Base-by-base conservation (phyloP, 2,797 vertebrate genomes). In the Enteromius mattozi region DNA sequence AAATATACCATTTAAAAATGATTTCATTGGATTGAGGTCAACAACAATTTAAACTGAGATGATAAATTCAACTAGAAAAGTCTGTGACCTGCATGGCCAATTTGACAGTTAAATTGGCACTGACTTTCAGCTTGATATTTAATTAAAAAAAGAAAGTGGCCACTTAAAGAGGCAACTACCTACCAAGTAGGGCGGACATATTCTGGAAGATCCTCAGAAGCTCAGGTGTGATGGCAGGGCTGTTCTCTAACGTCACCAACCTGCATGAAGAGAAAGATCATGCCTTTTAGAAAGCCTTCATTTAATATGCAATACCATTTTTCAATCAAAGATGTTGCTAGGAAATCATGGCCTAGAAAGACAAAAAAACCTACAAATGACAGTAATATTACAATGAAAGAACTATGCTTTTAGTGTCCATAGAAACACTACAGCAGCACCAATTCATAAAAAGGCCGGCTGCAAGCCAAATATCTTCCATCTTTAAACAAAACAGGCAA, bases 161-260 rank as follows among this genome's bases (percentile, higher is more conserved):
- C 21, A 70, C 17, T 7, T 66, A 70, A 83, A 21, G 37, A 61
- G 21, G 3, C 27, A 68, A 70, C 19, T 30, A 89, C 97, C 95
- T 94, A 99, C 98, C 98, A 81, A 99, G 94, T 91, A 99, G 94
- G 66, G 97, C 91, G 14, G 97, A 95, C 98, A 99, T 99, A 91
- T 99, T 99, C 91, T 98, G 97, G 95, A 99, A 99, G 90, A 99
- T 95, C 92, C 96, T 94, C 88, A 99, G 95, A 79, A 99, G 95
- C 89, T 99, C 97, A 0, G 97, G 96, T 77, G 96, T 98, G 89
- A 98, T 92, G 88, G 95, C 95, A 5, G 97, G 96, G 88, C 97
- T 96, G 89, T 99, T 98, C 91, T 98, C 98, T 92, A 99, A 92
- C 1, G 98, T 99, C 91, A 98, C 97, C 94, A 99, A 96, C 98